A percentile compares a stretch with the other conserved stretches of the same genome.
Evolutionary conservation across 2,113 vertebrate species (phyloP).

Genomic region (Xyrauchen texanus): DNA sequence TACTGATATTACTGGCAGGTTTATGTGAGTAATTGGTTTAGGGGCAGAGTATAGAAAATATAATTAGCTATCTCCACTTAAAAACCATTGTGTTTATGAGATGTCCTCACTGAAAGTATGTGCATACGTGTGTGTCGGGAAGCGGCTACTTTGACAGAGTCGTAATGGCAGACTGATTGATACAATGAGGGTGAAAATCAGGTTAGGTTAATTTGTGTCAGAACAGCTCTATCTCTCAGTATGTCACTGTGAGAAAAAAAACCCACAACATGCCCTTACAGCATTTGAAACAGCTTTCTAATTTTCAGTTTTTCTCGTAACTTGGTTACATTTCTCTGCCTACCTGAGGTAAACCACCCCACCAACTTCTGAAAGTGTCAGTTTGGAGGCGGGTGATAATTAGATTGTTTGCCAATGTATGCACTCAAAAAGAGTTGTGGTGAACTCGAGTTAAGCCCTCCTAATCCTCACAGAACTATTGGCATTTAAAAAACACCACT

Average conservation of each 20-base stretch:
- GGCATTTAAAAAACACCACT: too few species aligned
- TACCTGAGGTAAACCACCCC: conserved; percentile 16
- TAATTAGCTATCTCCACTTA: too few species aligned
- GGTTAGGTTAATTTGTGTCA: background rate
- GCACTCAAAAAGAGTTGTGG: background rate
- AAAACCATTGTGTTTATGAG: too few species aligned
- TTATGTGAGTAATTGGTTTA: too few species aligned
- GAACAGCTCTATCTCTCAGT: too few species aligned
- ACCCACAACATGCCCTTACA: background rate
- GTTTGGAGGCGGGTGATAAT: background rate
- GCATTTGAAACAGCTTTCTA: background rate
- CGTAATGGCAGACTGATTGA: too few species aligned
- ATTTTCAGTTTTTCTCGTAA: conserved; percentile 8
- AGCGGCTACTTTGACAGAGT: too few species aligned
- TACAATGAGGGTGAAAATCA: background rate
- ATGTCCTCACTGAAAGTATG: too few species aligned
- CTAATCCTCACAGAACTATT: too few species aligned
- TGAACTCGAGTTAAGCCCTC: background rate
- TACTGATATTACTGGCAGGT: too few species aligned
- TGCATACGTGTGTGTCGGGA: too few species aligned
- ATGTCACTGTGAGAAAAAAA: background rate
- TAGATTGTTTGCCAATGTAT: background rate
- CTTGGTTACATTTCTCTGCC: conserved; percentile 3
- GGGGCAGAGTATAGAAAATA: too few species aligned
- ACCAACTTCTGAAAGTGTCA: background rate